Evolutionary conservation across 2,888 invertebrate genomes (phyloP).

Genomic region (Apotomis turbidana): DNA sequence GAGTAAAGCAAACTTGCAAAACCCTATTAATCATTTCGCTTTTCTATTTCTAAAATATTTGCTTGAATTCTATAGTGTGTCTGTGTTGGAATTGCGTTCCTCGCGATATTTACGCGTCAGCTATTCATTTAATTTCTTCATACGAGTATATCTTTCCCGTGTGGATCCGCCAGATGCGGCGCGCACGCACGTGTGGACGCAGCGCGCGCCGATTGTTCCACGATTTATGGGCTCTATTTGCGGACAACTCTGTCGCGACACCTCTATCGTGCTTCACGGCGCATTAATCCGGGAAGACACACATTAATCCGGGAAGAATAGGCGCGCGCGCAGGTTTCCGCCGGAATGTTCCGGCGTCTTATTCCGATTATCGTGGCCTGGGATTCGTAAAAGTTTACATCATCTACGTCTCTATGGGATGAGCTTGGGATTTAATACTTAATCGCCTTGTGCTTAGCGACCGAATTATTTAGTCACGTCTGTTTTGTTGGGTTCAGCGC

Average conservation of each 20-base stretch:
- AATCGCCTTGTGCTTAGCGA: too few relatives aligned
- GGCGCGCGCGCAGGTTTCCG: neutral
- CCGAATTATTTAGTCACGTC: too few relatives aligned
- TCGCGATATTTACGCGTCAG: too few relatives aligned
- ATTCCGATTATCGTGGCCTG: neutral
- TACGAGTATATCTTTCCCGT: too few relatives aligned
- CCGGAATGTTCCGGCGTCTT: neutral
- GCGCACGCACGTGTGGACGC: constrained; percentile 22
- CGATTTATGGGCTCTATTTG: constrained; percentile 39
- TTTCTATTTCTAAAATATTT: too few relatives aligned
- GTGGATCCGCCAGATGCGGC: neutral
- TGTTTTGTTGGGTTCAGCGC: too few relatives aligned
- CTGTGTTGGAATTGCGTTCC: too few relatives aligned
- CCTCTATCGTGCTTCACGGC: constrained; percentile 4
- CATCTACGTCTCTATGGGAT: neutral
- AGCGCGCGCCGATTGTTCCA: constrained; percentile 21
- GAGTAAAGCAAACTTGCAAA: too few relatives aligned
- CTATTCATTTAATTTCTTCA: too few relatives aligned
- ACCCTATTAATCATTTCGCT: too few relatives aligned
- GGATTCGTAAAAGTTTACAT: neutral
- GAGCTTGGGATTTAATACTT: neutral
- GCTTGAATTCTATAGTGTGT: too few relatives aligned
- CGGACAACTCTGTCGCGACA: constrained; percentile 22
- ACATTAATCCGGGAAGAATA: neutral
- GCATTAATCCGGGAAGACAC: neutral